Conservation (phyloP, 2,797 vertebrate genomes). For the Cynopterus sphinx region DNA sequence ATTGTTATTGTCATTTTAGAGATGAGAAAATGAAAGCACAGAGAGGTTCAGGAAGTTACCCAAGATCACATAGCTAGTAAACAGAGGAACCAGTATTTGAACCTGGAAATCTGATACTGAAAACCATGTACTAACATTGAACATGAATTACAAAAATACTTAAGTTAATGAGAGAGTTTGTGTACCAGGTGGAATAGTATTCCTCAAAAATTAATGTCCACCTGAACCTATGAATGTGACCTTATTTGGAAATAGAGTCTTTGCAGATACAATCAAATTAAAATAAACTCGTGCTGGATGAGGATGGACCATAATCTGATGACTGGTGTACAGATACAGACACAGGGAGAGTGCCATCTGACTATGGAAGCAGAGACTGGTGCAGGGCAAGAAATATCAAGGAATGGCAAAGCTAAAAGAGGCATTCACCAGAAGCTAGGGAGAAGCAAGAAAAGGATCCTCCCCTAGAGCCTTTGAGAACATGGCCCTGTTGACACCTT, state of each 20-base stretch:
- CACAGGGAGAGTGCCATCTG: not conserved
- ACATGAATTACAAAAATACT: not conserved
- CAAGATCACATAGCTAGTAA: not conserved
- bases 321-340: not conserved
- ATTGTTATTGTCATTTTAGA: not conserved
- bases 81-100: not conserved
- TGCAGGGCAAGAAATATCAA: not conserved
- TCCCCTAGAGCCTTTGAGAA: not conserved
- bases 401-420: not conserved
- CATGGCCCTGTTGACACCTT: not conserved
- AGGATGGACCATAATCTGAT: not conserved
- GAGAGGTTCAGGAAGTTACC: not conserved
- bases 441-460: not conserved
- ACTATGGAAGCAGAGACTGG: accelerated
- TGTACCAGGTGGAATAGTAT: not conserved
- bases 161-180: not conserved
- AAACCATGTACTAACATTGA: not conserved
- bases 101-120: not conserved
- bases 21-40: not conserved
- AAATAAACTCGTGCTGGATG: not conserved
- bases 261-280: not conserved
- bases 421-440: too few relatives aligned
- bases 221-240: not conserved
- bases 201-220: not conserved
- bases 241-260: constrained; percentile 8